These are phyloP conservation scores for Elysia crispata DNA, from an alignment of 2,888 invertebrate genomes.

Conservation along the genomic window DNA sequence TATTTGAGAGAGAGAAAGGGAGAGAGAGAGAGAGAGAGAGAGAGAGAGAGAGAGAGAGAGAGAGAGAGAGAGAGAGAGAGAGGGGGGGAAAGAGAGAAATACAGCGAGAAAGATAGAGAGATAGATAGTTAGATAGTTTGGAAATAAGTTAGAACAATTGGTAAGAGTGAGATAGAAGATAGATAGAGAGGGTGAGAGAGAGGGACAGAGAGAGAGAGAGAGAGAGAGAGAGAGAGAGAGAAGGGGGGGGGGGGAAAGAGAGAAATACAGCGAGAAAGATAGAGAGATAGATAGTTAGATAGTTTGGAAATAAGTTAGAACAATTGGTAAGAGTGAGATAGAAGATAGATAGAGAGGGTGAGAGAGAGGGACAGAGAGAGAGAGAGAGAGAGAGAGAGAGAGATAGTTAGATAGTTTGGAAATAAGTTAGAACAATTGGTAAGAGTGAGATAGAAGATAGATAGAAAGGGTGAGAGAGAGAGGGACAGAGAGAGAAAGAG, in stretches of 20 bases:
- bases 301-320: no score
- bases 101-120: no score
- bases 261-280: background rate
- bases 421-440: no score
- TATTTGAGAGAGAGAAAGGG: no score
- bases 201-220: background rate
- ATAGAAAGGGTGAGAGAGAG: background rate
- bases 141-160: no score
- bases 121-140: no score
- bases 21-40: background rate
- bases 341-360: background rate
- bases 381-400: background rate
- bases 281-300: background rate
- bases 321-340: background rate
- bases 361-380: background rate
- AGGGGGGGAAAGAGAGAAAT: slow-evolving; percentile 11
- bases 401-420: no score
- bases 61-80: slow-evolving; percentile 3
- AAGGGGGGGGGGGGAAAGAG: background rate
- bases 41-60: slow-evolving; percentile 15
- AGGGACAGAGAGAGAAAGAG: slow-evolving; percentile 18
- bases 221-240: slow-evolving; percentile 31
- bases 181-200: background rate
- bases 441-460: slow-evolving; percentile 3
- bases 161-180: slow-evolving; percentile 5